Conservation (phyloP, 2,888 invertebrate genomes). For the Cheilosia pagana region DNA sequence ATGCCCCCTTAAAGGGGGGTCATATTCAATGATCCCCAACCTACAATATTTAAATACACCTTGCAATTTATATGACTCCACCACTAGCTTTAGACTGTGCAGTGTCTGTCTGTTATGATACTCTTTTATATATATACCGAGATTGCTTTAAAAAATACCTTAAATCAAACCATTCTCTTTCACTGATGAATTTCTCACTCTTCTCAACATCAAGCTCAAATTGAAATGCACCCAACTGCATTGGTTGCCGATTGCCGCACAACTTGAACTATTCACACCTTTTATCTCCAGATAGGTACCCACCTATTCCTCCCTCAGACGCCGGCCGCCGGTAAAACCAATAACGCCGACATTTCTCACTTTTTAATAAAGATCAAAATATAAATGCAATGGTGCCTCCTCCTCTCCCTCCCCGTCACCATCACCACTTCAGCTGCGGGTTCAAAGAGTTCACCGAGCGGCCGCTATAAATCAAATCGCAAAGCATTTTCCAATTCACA, state of each 20-base stretch:
- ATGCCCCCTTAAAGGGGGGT: too few relatives aligned
- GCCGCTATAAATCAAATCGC: slow-evolving; percentile 69
- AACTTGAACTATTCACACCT: slow-evolving; percentile 59
- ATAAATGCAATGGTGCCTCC: slow-evolving; percentile 52
- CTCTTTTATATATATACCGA: too few relatives aligned
- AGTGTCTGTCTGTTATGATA: too few relatives aligned
- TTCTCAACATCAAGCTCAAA: slow-evolving; percentile 14
- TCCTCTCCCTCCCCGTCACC: not conserved
- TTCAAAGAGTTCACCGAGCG: slow-evolving; percentile 63
- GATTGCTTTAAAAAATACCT: too few relatives aligned
- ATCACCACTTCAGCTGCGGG: not conserved
- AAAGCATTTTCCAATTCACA: slow-evolving; percentile 75
- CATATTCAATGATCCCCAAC: too few relatives aligned
- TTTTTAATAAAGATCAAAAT: slow-evolving; percentile 69
- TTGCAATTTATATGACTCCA: too few relatives aligned
- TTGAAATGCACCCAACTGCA: slow-evolving; percentile 1
- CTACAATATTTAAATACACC: too few relatives aligned
- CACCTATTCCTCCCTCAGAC: not conserved
- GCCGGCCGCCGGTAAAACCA: slow-evolving; percentile 24
- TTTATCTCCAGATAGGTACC: slow-evolving; percentile 11
- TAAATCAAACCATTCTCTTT: too few relatives aligned
- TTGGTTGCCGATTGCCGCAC: slow-evolving; percentile 9
- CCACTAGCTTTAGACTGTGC: too few relatives aligned
- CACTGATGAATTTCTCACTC: not conserved
- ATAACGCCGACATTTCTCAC: slow-evolving; percentile 39